A percentile compares a stretch with the other conserved stretches of the same genome.
Conservation (phyloP, 2,113 vertebrate species). For the Podocnemis expansa region DNA sequence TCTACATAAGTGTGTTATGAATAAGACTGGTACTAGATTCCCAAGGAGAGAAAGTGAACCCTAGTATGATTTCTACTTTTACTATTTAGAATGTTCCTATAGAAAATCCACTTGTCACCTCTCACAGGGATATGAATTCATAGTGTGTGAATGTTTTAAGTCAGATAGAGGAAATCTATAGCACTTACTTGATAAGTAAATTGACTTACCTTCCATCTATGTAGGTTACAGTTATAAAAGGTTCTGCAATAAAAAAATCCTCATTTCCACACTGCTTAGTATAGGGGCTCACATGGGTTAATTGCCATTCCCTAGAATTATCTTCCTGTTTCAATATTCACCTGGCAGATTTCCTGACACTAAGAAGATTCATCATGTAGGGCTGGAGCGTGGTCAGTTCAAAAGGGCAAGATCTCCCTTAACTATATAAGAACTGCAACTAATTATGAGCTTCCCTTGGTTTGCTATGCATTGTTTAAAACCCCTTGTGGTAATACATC, state of each 20-base stretch:
- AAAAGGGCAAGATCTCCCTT: background rate
- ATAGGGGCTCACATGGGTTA: background rate
- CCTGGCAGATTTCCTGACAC: background rate
- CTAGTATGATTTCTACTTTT: background rate
- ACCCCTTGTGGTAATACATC: background rate
- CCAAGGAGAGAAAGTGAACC: background rate
- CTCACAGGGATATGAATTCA: background rate
- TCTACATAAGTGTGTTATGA: background rate
- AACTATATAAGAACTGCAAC: constrained; percentile 38
- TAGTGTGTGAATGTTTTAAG: background rate
- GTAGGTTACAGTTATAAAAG: too few relatives aligned
- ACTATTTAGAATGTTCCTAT: background rate
- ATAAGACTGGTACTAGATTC: background rate
- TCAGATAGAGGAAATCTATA: too few relatives aligned
- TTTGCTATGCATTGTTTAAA: background rate
- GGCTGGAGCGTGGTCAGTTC: background rate
- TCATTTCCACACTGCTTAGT: background rate
- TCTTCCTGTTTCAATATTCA: background rate
- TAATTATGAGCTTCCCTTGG: background rate
- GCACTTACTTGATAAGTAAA: too few relatives aligned
- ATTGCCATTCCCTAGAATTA: background rate
- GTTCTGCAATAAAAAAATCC: background rate
- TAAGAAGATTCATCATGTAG: background rate
- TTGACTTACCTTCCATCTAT: too few relatives aligned
- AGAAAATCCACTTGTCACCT: background rate